These are phyloP conservation scores for Trachemys scripta DNA, from an alignment of 2,113 vertebrate species.

Conservation along the genomic window DNA sequence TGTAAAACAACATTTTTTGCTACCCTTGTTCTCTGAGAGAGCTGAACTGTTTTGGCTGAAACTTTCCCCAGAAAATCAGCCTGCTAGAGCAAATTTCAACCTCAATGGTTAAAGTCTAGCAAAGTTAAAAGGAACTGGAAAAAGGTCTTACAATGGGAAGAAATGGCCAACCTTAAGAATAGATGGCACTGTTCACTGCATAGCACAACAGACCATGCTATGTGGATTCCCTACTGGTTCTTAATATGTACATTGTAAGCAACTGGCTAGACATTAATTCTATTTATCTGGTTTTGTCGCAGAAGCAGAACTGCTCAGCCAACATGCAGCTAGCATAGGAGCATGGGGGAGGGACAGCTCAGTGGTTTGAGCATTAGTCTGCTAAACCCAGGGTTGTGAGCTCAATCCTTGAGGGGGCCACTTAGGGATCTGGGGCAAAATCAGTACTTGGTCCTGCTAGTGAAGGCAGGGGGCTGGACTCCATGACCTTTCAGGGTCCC, in stretches of 20 bases:
- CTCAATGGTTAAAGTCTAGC: background rate
- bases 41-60: background rate
- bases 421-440: too few relatives aligned
- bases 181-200: background rate
- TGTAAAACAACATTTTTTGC: background rate
- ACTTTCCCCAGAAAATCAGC: background rate
- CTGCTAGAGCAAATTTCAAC: background rate
- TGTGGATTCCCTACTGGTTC: background rate
- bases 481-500: too few relatives aligned
- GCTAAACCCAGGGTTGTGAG: too few relatives aligned
- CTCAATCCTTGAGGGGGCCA: too few relatives aligned
- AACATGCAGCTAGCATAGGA: background rate
- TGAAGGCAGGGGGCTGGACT: too few relatives aligned
- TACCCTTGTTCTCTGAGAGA: background rate
- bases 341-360: too few relatives aligned
- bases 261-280: background rate
- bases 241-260: rapidly evolving
- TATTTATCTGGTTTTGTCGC: background rate
- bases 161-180: background rate
- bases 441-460: too few relatives aligned
- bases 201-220: rapidly evolving
- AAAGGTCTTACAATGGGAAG: background rate
- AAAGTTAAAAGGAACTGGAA: background rate
- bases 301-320: background rate
- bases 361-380: too few relatives aligned